Base-by-base conservation (phyloP, 1,140 invertebrate genomes). In the Phocides pigmalion region DNA sequence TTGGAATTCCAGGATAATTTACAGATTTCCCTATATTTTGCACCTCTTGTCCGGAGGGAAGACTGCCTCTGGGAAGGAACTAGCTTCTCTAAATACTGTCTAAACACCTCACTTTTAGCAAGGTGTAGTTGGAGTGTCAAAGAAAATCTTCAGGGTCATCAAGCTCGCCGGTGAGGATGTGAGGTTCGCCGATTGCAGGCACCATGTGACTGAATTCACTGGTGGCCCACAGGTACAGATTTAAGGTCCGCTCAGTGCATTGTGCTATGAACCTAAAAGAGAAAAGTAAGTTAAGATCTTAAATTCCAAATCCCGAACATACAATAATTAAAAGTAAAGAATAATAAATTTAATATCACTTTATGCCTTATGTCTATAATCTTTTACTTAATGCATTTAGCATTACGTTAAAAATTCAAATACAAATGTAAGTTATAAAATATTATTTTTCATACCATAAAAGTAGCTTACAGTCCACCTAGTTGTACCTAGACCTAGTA, bases 181-280 rank as follows among this genome's bases (percentile, higher is more conserved):
- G 83, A 0, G 89, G 91, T 25, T 92, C 78, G 3, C 84, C 93
- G 2, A 94, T 89, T 62, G 93, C 92, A 0, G 93, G 93, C 54
- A 94, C 92, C 77, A 92, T 91, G 61, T 93, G 93, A 0, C 93
- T 92, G 68, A 93, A 92, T 64, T 94, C 93, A 68, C 92, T 94
- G 1, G 96, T 97, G 1, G 96, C 95, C 95, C 96, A 97, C n/a
- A 98, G 84, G 79, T 98, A 99, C 51, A 98, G 94, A 89, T 99
- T 97, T n/a, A 99, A 82, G 0, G 98, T 98, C 79, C 96, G 95
- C 82, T 99, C 97, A 1, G 98, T 98, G 84, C 97, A 98, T 65
- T 98, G 95, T 0, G 98, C 98, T 79, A 99, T 98, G 84, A 99
- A 99, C 66, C 88, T 90, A 77, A 11, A 81, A 83, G 8, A 47